A percentile compares a stretch with the other conserved stretches of the same genome.
These are phyloP conservation scores for Mactra quadrangularis DNA, from an alignment of 1,140 invertebrate species.

Conservation along the genomic window DNA sequence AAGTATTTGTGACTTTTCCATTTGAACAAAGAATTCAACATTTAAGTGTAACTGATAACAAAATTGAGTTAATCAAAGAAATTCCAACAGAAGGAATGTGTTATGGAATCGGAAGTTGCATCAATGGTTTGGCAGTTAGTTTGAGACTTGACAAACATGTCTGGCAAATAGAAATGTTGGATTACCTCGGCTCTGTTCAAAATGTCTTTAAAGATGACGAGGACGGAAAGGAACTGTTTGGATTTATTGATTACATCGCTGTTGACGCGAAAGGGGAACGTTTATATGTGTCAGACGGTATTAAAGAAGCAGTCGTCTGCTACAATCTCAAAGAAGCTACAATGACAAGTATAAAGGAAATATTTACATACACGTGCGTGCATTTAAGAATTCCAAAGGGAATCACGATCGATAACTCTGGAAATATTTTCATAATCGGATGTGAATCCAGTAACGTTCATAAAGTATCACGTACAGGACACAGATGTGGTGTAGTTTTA, in stretches of 20 bases:
- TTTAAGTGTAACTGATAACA: constrained; percentile 4
- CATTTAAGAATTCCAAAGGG: constrained; percentile 50
- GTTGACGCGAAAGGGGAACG: constrained; percentile 26
- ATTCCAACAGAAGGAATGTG: constrained; percentile 52
- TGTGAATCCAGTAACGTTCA: constrained; percentile 53
- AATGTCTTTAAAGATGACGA: constrained; percentile 51
- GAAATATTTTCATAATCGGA: constrained; percentile 48
- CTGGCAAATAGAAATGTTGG: constrained; percentile 49
- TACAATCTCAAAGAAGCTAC: constrained; percentile 37
- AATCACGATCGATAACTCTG: constrained; percentile 13
- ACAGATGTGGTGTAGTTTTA: constrained; percentile 40
- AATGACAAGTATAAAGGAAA: constrained; percentile 21
- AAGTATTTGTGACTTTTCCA: constrained; percentile 39
- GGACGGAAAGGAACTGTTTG: constrained; percentile 26
- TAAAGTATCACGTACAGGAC: constrained; percentile 35
- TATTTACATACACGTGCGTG: constrained; percentile 31
- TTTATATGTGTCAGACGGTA: constrained; percentile 44
- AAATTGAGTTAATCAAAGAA: constrained; percentile 9
- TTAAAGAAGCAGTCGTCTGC: constrained; percentile 26
- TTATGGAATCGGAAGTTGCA: constrained; percentile 40
- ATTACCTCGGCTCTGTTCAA: constrained; percentile 19
- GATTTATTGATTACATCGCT: constrained; percentile 49
- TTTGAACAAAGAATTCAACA: constrained; percentile 44
- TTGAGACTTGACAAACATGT: constrained; percentile 36
- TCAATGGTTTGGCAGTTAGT: constrained; percentile 30